A percentile compares a stretch with the other conserved stretches of the same genome.
Conservation (phyloP, 2,888 invertebrate species). For the Oligia strigilis region DNA sequence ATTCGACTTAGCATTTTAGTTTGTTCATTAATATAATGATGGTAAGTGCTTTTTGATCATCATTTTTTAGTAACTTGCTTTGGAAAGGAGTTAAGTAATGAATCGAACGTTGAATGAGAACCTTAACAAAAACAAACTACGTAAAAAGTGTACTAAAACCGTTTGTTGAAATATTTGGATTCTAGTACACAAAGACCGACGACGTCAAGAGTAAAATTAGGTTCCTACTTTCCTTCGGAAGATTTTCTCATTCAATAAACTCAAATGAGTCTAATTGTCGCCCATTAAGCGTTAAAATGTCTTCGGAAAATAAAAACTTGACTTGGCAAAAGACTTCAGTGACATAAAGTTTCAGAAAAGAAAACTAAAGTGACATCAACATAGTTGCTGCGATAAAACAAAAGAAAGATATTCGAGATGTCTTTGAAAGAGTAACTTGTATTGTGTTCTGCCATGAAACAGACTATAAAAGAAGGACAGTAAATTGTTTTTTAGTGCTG, state of each 20-base stretch:
- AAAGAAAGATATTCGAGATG: constrained; percentile 46
- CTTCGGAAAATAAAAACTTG: constrained; percentile 15
- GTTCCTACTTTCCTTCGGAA: too few species aligned
- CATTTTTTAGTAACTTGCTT: neutral
- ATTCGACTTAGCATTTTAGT: constrained; percentile 49
- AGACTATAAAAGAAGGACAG: constrained; percentile 45
- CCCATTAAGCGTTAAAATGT: constrained; percentile 17
- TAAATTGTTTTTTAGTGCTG: constrained; percentile 48
- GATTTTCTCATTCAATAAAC: constrained; percentile 3
- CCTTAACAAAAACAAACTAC: neutral
- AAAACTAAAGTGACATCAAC: constrained; percentile 39
- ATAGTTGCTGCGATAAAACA: constrained; percentile 44
- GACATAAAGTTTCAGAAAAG: constrained; percentile 17
- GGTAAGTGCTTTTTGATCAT: constrained; percentile 3
- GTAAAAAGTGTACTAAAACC: neutral
- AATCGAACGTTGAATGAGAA: neutral
- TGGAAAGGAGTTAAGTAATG: neutral
- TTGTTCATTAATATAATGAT: constrained; percentile 12
- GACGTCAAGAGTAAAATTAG: neutral
- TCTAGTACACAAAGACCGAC: neutral
- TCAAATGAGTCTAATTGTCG: constrained; percentile 26
- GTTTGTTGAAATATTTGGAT: neutral
- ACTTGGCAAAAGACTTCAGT: constrained; percentile 33
- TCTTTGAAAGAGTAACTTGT: constrained; percentile 43
- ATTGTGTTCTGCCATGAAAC: constrained; percentile 49